These are phyloP conservation scores for Triops cancriformis DNA, from an alignment of 1,140 invertebrate genomes.

Conservation along the genomic window DNA sequence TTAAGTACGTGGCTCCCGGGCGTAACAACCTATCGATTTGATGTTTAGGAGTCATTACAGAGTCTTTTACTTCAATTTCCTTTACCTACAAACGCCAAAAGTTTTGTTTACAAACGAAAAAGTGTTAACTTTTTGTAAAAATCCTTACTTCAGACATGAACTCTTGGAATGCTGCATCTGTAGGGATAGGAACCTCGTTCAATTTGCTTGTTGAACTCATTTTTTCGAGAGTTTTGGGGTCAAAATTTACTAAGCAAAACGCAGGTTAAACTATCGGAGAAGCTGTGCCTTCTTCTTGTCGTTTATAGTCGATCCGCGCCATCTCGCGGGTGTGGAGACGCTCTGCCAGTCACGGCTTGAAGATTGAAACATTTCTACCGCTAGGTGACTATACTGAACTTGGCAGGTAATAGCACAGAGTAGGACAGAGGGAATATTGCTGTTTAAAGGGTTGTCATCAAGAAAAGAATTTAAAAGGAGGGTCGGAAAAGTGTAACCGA, in stretches of 20 bases:
- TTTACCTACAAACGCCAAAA: slow-evolving; percentile 61
- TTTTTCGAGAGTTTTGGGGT: not conserved
- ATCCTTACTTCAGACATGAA: not conserved
- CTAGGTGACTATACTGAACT: no score
- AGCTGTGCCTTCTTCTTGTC: not conserved
- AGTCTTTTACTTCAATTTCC: slow-evolving; percentile 86
- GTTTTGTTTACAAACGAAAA: slow-evolving; percentile 1
- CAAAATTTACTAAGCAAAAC: not conserved
- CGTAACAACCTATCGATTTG: slow-evolving; percentile 87
- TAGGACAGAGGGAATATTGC: no score
- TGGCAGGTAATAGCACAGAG: no score
- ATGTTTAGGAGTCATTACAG: slow-evolving; percentile 82
- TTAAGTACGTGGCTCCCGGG: slow-evolving; percentile 91
- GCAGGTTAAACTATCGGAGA: no score
- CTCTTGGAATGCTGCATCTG: not conserved
- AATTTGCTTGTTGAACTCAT: not conserved
- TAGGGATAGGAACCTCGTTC: not conserved
- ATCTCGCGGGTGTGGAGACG: no score
- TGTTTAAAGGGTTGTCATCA: no score
- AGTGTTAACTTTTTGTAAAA: not conserved
- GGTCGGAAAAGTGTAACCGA: no score
- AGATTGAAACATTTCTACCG: no score
- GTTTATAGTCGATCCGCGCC: no score
- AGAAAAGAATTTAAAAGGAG: no score
- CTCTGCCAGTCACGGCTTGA: no score